Conservation (phyloP, 2,113 vertebrate species). For the Epinephelus cyanopodus region DNA sequence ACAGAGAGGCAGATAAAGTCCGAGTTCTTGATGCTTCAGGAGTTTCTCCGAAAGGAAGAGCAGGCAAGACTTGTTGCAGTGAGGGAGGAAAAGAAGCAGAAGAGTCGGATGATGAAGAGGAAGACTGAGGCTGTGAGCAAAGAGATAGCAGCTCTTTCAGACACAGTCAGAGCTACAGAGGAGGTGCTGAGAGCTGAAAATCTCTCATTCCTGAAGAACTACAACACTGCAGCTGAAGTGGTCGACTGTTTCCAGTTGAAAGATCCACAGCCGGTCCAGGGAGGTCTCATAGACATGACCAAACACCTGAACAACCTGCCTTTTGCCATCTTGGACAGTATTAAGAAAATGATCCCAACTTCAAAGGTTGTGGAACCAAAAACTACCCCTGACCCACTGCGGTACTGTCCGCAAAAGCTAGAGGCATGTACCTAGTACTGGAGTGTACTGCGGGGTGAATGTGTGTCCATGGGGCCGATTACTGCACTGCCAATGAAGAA, state of each 20-base stretch:
- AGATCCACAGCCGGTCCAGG: not conserved
- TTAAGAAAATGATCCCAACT: not conserved
- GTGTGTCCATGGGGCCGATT: too few relatives aligned
- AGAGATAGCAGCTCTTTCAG: not conserved
- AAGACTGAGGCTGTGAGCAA: not conserved
- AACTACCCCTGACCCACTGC: not conserved
- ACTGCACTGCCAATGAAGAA: too few relatives aligned
- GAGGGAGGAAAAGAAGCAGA: not conserved
- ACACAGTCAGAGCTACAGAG: not conserved
- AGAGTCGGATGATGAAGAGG: not conserved
- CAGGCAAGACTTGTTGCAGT: rapidly evolving
- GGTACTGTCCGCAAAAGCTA: too few relatives aligned
- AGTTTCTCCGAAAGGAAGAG: not conserved
- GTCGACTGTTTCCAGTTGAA: rapidly evolving
- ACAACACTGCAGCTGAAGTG: not conserved
- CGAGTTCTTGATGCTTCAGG: not conserved
- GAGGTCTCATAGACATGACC: not conserved
- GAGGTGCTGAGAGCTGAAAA: not conserved
- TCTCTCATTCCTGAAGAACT: not conserved
- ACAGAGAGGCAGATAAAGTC: not conserved
- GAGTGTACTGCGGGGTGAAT: too few relatives aligned
- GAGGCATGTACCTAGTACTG: too few relatives aligned
- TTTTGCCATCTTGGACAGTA: not conserved
- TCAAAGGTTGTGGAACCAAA: not conserved
- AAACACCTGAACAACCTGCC: constrained; percentile 23